Percentiles rank a stretch among this genome's conserved stretches.
Evolutionary conservation across 2,888 invertebrate genomes (phyloP).

Genomic region (Amiota communis): DNA sequence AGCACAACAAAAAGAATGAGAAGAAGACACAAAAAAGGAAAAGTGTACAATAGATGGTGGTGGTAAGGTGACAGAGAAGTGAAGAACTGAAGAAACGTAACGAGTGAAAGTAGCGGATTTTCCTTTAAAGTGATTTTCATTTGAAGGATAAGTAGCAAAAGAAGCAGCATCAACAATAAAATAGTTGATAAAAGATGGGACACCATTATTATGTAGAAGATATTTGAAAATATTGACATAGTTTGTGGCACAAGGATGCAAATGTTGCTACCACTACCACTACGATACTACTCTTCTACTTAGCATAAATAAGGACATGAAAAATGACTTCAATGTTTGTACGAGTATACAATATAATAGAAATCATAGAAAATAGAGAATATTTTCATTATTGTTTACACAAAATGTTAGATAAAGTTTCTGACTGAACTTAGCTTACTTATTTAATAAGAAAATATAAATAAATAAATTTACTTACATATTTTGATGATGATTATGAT

Average conservation of each 20-base stretch:
- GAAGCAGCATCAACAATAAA: conserved; percentile 3
- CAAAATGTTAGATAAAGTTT: too few relatives aligned
- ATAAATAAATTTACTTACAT: too few relatives aligned
- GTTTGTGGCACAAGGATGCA: not conserved
- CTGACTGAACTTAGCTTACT: too few relatives aligned
- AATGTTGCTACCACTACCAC: not conserved
- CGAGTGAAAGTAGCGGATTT: conserved; percentile 22
- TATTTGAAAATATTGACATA: conserved; percentile 19
- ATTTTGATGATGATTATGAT: too few relatives aligned
- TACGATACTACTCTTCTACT: not conserved
- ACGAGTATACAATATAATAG: too few relatives aligned
- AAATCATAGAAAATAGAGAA: too few relatives aligned
- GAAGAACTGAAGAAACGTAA: not conserved
- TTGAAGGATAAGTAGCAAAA: conserved; percentile 3
- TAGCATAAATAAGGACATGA: too few relatives aligned
- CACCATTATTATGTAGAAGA: not conserved
- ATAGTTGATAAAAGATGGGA: not conserved
- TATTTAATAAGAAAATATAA: too few relatives aligned
- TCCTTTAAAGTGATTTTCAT: conserved; percentile 20
- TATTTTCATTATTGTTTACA: too few relatives aligned
- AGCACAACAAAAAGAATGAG: not conserved
- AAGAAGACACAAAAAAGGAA: not conserved
- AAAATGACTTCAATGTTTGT: too few relatives aligned
- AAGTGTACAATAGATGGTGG: not conserved
- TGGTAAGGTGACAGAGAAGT: not conserved